Conservation (phyloP, 2,888 invertebrate genomes). For the Chironomus tentans region DNA sequence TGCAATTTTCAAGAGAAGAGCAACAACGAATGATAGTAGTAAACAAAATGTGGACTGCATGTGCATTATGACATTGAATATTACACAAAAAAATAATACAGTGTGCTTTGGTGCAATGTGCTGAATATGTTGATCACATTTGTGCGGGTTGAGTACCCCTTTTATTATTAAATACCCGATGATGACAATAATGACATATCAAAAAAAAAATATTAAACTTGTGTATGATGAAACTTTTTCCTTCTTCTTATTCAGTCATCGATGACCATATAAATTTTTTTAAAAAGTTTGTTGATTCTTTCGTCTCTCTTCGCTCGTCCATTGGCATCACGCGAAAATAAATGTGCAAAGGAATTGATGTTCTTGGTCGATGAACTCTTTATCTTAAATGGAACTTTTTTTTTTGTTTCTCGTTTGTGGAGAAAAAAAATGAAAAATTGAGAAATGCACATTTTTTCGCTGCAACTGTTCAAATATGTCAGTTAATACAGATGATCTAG, state of each 20-base stretch:
- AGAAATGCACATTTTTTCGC: too few relatives aligned
- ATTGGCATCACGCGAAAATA: background rate
- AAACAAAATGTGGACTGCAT: background rate
- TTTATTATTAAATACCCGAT: background rate
- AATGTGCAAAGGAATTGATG: background rate
- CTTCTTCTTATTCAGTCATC: too few relatives aligned
- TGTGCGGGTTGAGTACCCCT: constrained; percentile 8
- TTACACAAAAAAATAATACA: background rate
- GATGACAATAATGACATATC: background rate
- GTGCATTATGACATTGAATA: constrained; percentile 24
- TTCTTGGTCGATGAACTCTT: constrained; percentile 1
- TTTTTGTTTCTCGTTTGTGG: background rate
- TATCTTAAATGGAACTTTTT: background rate
- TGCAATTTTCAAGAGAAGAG: background rate
- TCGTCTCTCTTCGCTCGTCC: background rate
- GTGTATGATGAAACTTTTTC: background rate
- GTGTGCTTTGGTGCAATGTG: background rate
- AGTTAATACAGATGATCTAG: too few relatives aligned
- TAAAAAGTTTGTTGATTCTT: background rate
- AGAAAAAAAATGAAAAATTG: background rate
- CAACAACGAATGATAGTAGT: background rate
- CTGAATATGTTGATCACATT: background rate
- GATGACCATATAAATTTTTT: background rate
- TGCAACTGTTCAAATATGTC: too few relatives aligned
- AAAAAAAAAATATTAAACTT: background rate